Percentiles rank a stretch among this genome's conserved stretches.
Evolutionary conservation across 2,888 invertebrate species (phyloP).

Genomic region (Polietes domitor): DNA sequence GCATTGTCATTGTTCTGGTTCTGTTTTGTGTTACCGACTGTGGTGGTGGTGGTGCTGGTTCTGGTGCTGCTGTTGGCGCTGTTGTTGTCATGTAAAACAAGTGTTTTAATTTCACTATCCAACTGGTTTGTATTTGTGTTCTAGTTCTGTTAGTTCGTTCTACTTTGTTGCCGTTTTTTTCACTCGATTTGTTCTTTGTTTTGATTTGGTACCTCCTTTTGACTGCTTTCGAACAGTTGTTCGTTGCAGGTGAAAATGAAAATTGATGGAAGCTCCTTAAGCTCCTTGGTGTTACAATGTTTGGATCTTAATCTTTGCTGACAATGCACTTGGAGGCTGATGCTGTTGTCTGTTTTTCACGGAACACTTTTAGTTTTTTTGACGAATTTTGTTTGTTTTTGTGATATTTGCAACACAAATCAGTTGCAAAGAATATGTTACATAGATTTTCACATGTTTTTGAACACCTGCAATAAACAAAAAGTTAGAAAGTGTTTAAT

Average conservation of each 20-base stretch:
- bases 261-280: background rate
- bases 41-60: constrained; percentile 61
- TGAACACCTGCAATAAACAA: too few relatives aligned
- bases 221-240: background rate
- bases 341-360: too few relatives aligned
- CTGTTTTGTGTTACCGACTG: constrained; percentile 25
- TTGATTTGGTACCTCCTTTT: background rate
- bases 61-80: constrained; percentile 61
- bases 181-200: constrained; percentile 1
- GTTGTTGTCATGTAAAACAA: constrained; percentile 71
- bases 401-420: too few relatives aligned
- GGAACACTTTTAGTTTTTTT: too few relatives aligned
- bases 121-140: background rate
- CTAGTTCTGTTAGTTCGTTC: constrained; percentile 9
- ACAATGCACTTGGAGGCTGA: background rate
- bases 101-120: constrained; percentile 71
- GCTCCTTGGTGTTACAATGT: background rate
- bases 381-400: too few relatives aligned
- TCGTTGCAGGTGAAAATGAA: background rate
- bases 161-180: background rate
- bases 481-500: too few relatives aligned
- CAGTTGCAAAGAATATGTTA: too few relatives aligned
- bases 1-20: constrained; percentile 44
- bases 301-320: background rate
- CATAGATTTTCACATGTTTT: too few relatives aligned